Evolutionary conservation across 2,797 vertebrate species (phyloP).

Genomic region (Furcifer pardalis): DNA sequence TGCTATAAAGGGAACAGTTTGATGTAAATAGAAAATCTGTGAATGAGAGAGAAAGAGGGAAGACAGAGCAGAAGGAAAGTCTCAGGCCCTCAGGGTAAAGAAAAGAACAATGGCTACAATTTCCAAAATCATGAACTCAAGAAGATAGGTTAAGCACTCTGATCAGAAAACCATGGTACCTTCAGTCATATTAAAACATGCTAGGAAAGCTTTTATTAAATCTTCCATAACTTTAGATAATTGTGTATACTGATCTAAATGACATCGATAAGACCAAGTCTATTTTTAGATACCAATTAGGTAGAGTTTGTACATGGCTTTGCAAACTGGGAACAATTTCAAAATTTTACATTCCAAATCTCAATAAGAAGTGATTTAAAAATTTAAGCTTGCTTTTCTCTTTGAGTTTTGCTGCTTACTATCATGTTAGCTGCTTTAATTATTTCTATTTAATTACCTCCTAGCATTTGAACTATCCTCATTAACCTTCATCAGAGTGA

Average conservation of each 20-base stretch:
- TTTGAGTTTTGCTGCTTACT: slow-evolving; percentile 57
- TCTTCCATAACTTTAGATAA: neutral
- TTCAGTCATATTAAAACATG: slow-evolving; percentile 1
- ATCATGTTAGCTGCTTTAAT: slow-evolving; percentile 67
- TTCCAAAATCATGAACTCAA: neutral
- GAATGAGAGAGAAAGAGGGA: neutral
- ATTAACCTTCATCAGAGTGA: slow-evolving; percentile 71
- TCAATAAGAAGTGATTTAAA: slow-evolving; percentile 40
- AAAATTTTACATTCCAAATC: slow-evolving; percentile 40
- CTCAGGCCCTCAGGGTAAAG: too few relatives aligned
- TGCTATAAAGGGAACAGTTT: neutral
- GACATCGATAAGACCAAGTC: slow-evolving; percentile 17
- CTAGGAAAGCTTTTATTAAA: neutral
- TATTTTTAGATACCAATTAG: slow-evolving; percentile 47
- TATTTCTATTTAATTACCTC: slow-evolving; percentile 71
- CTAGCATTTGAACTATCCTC: slow-evolving; percentile 72
- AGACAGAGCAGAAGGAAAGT: neutral
- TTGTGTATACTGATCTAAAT: neutral
- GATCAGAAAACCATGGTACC: neutral
- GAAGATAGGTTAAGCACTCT: neutral
- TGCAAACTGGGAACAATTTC: slow-evolving; percentile 40
- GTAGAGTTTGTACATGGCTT: slow-evolving; percentile 36
- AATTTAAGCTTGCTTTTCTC: slow-evolving; percentile 19
- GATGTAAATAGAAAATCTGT: too few relatives aligned
- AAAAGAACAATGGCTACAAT: neutral